phyloP scores from a whole-genome alignment of 2,888 invertebrate species.

The Itoplectis maculator region DNA sequence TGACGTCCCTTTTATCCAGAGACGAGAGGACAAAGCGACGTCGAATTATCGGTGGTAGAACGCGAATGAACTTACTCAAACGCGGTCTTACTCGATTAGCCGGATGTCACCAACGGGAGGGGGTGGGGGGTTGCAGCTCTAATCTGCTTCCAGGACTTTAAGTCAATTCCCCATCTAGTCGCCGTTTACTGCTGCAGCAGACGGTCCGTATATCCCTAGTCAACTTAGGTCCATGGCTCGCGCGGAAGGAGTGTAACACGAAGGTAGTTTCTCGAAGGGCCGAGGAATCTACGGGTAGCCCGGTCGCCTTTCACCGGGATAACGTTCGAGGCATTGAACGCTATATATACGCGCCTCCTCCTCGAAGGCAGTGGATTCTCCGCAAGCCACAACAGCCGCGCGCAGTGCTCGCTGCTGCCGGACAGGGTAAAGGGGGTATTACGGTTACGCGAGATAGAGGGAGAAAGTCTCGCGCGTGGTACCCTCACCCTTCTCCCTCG shows the following conservation, averaged over 20 bases:
- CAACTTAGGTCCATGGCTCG: slow-evolving; percentile 1
- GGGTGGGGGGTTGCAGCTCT: too few relatives aligned
- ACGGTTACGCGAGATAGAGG: slow-evolving; percentile 46
- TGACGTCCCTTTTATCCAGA: not conserved
- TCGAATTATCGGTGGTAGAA: not conserved
- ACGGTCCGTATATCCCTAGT: not conserved
- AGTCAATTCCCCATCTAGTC: not conserved
- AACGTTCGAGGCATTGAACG: slow-evolving; percentile 41
- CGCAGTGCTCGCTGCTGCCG: slow-evolving; percentile 47
- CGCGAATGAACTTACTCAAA: not conserved
- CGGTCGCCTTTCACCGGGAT: slow-evolving; percentile 40
- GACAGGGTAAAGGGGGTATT: slow-evolving; percentile 46
- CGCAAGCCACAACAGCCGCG: slow-evolving; percentile 39
- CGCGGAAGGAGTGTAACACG: slow-evolving; percentile 12
- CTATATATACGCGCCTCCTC: not conserved
- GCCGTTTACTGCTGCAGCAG: slow-evolving; percentile 1
- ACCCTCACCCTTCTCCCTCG: too few relatives aligned
- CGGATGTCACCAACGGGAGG: not conserved
- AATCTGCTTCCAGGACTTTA: not conserved
- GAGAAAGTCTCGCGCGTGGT: slow-evolving; percentile 56
- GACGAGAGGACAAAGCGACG: not conserved
- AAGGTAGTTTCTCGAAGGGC: slow-evolving; percentile 33
- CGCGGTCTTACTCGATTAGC: not conserved
- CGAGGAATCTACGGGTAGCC: slow-evolving; percentile 51
- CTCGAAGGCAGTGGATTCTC: slow-evolving; percentile 32